A percentile compares a stretch with the other conserved stretches of the same genome.
Evolutionary conservation across 2,797 vertebrate genomes (phyloP).

Genomic region (Rachycentron canadum): DNA sequence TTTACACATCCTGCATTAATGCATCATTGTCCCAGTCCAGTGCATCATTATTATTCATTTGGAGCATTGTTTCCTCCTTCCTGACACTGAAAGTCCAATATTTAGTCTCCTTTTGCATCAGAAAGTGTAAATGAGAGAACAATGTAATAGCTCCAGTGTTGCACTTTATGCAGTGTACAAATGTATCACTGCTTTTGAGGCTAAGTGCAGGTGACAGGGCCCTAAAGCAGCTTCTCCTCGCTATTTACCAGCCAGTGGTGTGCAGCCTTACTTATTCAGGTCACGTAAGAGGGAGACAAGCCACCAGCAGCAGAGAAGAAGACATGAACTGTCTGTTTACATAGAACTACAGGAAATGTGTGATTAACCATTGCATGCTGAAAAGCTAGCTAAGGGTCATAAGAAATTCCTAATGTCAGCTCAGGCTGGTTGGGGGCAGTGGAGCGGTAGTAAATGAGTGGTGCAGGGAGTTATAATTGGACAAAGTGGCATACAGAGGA

Average conservation of each 20-base stretch:
- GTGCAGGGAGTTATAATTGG: conserved; percentile 64
- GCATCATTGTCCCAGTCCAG: too few relatives aligned
- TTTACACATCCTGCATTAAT: too few relatives aligned
- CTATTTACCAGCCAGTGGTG: conserved; percentile 44
- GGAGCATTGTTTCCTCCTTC: too few relatives aligned
- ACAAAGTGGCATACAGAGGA: conserved; percentile 26
- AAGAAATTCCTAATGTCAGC: conserved; percentile 53
- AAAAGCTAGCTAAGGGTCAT: conserved; percentile 29
- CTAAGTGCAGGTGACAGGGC: conserved; percentile 70
- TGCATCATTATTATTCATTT: too few relatives aligned
- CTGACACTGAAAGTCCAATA: too few relatives aligned
- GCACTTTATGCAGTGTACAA: conserved; percentile 33
- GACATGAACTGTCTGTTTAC: conserved; percentile 18
- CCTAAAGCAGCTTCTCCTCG: conserved; percentile 60
- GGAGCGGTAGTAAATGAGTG: conserved; percentile 37
- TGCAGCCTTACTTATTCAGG: conserved; percentile 61
- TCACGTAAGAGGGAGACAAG: conserved; percentile 55
- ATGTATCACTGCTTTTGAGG: conserved; percentile 61
- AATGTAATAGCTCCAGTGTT: conserved; percentile 6
- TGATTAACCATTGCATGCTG: conserved; percentile 13
- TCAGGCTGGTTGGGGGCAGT: conserved; percentile 39
- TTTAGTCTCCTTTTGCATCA: too few relatives aligned
- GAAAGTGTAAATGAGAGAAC: conserved; percentile 10
- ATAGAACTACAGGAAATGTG: conserved; percentile 28
- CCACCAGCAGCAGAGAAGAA: conserved; percentile 22